These are phyloP conservation scores for Brachyistius frenatus DNA, from an alignment of 2,113 vertebrate genomes.

Conservation along the genomic window DNA sequence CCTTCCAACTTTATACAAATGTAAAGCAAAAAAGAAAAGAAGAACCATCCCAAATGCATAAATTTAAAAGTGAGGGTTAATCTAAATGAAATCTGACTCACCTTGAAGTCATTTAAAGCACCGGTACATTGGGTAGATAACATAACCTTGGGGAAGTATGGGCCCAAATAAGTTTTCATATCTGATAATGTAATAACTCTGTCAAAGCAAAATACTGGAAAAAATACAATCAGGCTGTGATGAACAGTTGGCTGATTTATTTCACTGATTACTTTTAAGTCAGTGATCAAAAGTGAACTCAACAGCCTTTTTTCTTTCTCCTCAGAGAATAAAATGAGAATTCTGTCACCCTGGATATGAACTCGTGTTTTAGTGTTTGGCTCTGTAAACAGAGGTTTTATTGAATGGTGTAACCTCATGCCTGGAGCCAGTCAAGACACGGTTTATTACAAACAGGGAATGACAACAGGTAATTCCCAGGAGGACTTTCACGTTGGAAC, in stretches of 20 bases:
- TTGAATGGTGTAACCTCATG: conserved; percentile 40
- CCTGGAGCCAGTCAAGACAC: conserved; percentile 28
- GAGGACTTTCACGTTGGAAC: conserved; percentile 26
- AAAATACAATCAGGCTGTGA: conserved; percentile 53
- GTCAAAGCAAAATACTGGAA: conserved; percentile 31
- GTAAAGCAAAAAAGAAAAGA: conserved; percentile 22
- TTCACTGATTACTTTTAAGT: conserved; percentile 51
- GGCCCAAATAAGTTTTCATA: conserved; percentile 51
- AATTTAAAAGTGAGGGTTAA: conserved; percentile 56
- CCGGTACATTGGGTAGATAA: conserved; percentile 43
- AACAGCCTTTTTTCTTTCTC: conserved; percentile 13
- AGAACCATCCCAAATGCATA: conserved; percentile 28
- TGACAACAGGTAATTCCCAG: conserved; percentile 30
- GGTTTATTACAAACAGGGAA: conserved; percentile 40
- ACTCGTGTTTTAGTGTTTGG: conserved; percentile 13
- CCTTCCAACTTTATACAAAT: conserved; percentile 20
- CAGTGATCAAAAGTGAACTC: conserved; percentile 28
- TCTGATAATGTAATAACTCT: conserved; percentile 66
- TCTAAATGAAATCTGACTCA: conserved; percentile 82
- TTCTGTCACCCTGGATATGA: conserved; percentile 20
- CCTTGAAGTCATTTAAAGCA: conserved; percentile 60
- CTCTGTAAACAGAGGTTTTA: conserved; percentile 47
- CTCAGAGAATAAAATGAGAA: conserved; percentile 8
- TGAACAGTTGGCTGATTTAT: conserved; percentile 62
- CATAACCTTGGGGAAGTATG: conserved; percentile 49